These are phyloP conservation scores for Lamproptera curius DNA, from an alignment of 2,888 invertebrate species.

Conservation along the genomic window DNA sequence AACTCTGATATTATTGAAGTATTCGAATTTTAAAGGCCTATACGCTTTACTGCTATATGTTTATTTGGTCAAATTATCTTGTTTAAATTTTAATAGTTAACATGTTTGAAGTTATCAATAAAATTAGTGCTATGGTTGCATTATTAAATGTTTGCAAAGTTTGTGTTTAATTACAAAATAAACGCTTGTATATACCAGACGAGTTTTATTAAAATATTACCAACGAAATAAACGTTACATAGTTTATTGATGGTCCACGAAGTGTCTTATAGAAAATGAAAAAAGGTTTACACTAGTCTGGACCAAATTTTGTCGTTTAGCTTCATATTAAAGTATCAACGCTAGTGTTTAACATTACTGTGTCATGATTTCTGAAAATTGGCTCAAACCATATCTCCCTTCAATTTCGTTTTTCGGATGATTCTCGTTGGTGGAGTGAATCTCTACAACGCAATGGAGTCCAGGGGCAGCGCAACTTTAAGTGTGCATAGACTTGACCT, in stretches of 20 bases:
- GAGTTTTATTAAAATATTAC: constrained; percentile 23
- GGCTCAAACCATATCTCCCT: too few relatives aligned
- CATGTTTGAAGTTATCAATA: constrained; percentile 56
- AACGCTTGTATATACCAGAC: constrained; percentile 71
- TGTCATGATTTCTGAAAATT: too few relatives aligned
- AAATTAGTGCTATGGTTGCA: constrained; percentile 72
- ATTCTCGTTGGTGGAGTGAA: too few relatives aligned
- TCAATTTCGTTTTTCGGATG: too few relatives aligned
- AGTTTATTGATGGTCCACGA: too few relatives aligned
- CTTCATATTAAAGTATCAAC: too few relatives aligned
- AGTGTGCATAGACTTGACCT: too few relatives aligned
- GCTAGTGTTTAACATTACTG: too few relatives aligned
- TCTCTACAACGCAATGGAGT: too few relatives aligned
- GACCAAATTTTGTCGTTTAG: not conserved
- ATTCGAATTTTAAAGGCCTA: constrained; percentile 42
- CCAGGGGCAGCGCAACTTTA: too few relatives aligned
- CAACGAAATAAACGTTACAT: not conserved
- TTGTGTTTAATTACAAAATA: constrained; percentile 75
- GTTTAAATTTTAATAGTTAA: constrained; percentile 61
- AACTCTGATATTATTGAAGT: constrained; percentile 30
- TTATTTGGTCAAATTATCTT: constrained; percentile 38
- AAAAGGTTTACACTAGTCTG: not conserved
- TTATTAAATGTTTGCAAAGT: constrained; percentile 74
- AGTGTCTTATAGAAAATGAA: not conserved
- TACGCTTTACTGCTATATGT: constrained; percentile 39